These are phyloP conservation scores for Hyposoter dolosus DNA, from an alignment of 2,888 invertebrate genomes.

Conservation along the genomic window DNA sequence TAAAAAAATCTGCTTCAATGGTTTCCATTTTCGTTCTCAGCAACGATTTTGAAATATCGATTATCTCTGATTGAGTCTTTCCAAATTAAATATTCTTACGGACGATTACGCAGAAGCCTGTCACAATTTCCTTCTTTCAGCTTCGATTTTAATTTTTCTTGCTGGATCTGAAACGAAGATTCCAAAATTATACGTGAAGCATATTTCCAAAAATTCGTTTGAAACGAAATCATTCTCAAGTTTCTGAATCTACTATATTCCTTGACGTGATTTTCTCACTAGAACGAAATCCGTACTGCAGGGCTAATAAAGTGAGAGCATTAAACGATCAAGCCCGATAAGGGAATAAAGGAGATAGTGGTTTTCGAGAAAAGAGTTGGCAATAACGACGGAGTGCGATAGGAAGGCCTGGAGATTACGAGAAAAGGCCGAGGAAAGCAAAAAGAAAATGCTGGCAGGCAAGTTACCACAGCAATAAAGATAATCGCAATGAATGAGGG, in stretches of 20 bases:
- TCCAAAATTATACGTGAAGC: neutral
- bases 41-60: neutral
- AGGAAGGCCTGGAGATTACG: constrained; percentile 16
- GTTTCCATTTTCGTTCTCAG: neutral
- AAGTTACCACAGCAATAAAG: constrained; percentile 69
- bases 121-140: no score
- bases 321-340: constrained; percentile 23
- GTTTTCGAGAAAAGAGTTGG: constrained; percentile 39
- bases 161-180: no score
- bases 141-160: no score
- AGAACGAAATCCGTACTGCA: neutral
- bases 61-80: neutral
- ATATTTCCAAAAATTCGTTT: neutral
- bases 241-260: neutral
- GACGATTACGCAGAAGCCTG: no score
- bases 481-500: constrained; percentile 77
- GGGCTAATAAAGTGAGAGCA: neutral
- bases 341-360: constrained; percentile 22
- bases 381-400: constrained; percentile 33
- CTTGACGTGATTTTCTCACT: neutral
- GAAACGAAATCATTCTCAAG: neutral
- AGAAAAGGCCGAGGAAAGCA: constrained; percentile 14
- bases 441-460: constrained; percentile 41
- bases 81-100: neutral
- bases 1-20: no score